Evolutionary conservation across 2,113 vertebrate species (phyloP).

Genomic region (Thermophis baileyi): DNA sequence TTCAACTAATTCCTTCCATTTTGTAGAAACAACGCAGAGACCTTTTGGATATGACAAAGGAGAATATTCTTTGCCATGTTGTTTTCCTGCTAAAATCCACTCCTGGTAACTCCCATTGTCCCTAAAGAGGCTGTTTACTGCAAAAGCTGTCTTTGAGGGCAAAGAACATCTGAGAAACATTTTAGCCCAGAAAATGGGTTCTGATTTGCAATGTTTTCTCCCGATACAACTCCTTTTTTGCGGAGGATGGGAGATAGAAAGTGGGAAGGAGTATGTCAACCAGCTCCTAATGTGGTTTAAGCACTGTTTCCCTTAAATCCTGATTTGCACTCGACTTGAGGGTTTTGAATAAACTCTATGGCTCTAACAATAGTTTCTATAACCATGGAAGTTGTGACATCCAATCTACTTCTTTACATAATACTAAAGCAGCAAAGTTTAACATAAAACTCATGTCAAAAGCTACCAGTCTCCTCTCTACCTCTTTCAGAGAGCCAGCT

Average conservation of each 20-base stretch:
- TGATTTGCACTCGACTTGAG: background rate
- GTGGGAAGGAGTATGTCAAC: background rate
- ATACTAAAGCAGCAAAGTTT: background rate
- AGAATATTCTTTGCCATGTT: background rate
- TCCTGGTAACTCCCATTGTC: background rate
- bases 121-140: background rate
- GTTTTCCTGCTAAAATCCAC: background rate
- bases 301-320: background rate
- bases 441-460: background rate
- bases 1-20: background rate
- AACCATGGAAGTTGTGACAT: background rate
- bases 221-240: background rate
- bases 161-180: background rate
- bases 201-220: too few species aligned
- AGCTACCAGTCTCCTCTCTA: background rate
- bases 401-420: background rate
- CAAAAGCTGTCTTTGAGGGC: background rate
- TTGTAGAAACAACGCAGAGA: background rate
- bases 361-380: background rate
- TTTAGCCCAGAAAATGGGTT: background rate
- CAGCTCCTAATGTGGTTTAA: background rate
- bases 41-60: background rate
- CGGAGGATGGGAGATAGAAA: accelerated
- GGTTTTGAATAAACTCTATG: background rate
- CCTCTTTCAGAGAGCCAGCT: background rate